A percentile compares a stretch with the other conserved stretches of the same genome.
Evolutionary conservation across 1,140 invertebrate genomes (phyloP).

Genomic region (Ganaspis sp.): DNA sequence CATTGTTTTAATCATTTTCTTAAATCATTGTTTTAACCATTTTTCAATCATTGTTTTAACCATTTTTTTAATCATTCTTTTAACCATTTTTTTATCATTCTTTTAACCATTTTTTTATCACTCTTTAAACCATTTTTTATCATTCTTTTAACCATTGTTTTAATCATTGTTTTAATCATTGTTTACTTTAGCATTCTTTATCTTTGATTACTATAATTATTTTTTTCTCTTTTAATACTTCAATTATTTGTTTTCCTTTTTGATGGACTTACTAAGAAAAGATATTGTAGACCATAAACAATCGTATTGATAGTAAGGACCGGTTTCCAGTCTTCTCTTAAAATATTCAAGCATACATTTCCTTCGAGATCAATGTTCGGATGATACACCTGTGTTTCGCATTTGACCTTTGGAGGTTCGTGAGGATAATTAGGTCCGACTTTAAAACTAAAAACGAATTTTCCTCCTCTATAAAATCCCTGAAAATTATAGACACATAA

Average conservation of each 20-base stretch:
- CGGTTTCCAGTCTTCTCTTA: constrained; percentile 99
- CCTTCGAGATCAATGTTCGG: constrained; percentile 97
- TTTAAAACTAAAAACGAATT: constrained; percentile 98
- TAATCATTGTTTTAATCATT: too few relatives aligned
- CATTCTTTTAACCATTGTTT: too few relatives aligned
- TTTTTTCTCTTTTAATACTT: constrained; percentile 12
- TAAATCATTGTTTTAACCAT: too few relatives aligned
- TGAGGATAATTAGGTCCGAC: constrained; percentile 98
- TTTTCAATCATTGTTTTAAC: too few relatives aligned
- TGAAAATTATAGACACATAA: constrained; percentile 57
- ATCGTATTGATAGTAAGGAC: constrained; percentile 98
- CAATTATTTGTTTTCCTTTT: too few relatives aligned
- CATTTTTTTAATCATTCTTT: too few relatives aligned
- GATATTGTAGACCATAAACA: constrained; percentile 98
- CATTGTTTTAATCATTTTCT: too few relatives aligned
- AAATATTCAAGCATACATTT: constrained; percentile 95
- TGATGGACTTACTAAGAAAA: constrained; percentile 89
- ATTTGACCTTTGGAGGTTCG: constrained; percentile 96
- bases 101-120: too few relatives aligned
- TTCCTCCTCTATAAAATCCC: constrained; percentile 96
- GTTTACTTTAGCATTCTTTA: too few relatives aligned
- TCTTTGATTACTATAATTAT: too few relatives aligned
- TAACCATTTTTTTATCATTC: too few relatives aligned
- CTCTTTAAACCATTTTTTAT: too few relatives aligned
- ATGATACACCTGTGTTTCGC: constrained; percentile 95